These are phyloP conservation scores for Vulpes lagopus DNA, from an alignment of 2,113 vertebrate genomes.

Conservation along the genomic window DNA sequence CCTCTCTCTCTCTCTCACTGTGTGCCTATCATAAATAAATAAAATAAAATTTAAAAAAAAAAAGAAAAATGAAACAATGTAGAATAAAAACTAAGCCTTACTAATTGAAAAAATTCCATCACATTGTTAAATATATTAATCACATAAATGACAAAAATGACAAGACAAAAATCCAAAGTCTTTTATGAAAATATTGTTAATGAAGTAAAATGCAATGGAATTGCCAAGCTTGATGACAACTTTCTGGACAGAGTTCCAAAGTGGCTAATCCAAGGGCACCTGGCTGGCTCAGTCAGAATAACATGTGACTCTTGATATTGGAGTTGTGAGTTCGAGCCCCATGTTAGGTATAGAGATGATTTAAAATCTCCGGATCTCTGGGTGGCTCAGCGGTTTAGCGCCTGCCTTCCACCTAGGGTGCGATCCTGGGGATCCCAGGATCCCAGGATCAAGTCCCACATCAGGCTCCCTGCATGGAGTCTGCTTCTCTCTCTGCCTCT, in stretches of 20 bases:
- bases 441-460: too few species aligned
- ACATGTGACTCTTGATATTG: not conserved
- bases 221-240: not conserved
- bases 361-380: too few species aligned
- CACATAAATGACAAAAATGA: not conserved
- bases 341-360: not conserved
- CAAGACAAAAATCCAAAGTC: conserved; percentile 17
- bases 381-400: too few species aligned
- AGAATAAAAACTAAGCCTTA: not conserved
- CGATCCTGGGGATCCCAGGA: too few species aligned
- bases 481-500: too few species aligned
- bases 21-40: too few species aligned
- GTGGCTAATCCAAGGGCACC: not conserved
- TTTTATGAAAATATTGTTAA: not conserved
- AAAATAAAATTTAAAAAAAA: too few species aligned
- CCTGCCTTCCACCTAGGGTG: too few species aligned
- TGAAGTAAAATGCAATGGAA: not conserved
- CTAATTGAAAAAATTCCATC: not conserved
- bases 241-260: not conserved
- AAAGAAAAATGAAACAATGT: conserved; percentile 2
- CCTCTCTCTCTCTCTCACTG: too few species aligned
- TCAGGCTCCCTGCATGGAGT: too few species aligned
- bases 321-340: not conserved
- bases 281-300: not conserved
- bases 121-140: not conserved